phyloP scores from a whole-genome alignment of 2,888 invertebrate genomes.

The Theretra japonica region DNA sequence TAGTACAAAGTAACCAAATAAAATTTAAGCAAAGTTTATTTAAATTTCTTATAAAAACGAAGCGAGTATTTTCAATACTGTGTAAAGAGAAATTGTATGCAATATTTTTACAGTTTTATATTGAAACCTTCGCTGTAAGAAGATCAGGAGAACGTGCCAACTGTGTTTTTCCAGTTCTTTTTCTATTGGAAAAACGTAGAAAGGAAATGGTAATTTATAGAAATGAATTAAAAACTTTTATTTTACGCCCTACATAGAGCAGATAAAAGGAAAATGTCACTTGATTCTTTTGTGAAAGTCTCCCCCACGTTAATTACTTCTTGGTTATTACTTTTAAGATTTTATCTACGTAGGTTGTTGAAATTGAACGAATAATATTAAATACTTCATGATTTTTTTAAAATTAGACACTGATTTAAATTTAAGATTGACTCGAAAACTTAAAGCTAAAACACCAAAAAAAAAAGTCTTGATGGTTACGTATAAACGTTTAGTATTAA shows the following conservation, averaged over 20 bases:
- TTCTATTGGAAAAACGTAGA: not conserved
- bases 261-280: slow-evolving; percentile 6
- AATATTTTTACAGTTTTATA: slow-evolving; percentile 5
- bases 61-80: slow-evolving; percentile 4
- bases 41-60: not conserved
- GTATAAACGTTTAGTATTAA: too few relatives aligned
- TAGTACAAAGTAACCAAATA: slow-evolving; percentile 3
- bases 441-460: too few relatives aligned
- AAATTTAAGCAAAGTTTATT: slow-evolving; percentile 4
- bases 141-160: not conserved
- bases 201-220: not conserved
- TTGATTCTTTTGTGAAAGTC: slow-evolving; percentile 1
- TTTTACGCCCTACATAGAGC: slow-evolving; percentile 6
- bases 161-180: not conserved
- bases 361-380: not conserved
- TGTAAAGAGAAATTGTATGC: not conserved
- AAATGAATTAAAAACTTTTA: slow-evolving; percentile 5
- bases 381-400: not conserved
- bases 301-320: not conserved
- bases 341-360: not conserved
- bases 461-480: too few relatives aligned
- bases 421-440: too few relatives aligned
- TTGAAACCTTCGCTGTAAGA: not conserved
- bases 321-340: not conserved
- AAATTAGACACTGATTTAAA: not conserved